Percentiles rank a stretch among this genome's conserved stretches.
These are phyloP conservation scores for Nannospalax galili DNA, from an alignment of 2,113 vertebrate genomes.

Conservation along the genomic window DNA sequence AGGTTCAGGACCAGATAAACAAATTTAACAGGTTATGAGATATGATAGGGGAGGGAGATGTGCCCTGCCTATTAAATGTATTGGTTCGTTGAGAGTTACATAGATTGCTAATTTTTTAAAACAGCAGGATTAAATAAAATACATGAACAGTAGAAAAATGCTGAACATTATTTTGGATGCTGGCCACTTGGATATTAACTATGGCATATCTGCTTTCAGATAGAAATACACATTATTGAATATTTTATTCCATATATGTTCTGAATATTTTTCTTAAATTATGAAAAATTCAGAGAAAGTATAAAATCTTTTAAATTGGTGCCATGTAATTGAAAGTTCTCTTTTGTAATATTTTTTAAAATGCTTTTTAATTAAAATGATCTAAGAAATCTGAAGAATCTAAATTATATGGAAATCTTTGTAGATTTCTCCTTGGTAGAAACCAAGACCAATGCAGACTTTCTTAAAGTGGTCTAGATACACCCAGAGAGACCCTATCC, in stretches of 20 bases:
- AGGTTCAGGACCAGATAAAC: constrained; percentile 30
- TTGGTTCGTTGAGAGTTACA: constrained; percentile 14
- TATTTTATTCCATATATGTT: constrained; percentile 41
- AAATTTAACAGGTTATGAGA: constrained; percentile 55
- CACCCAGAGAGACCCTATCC: background rate
- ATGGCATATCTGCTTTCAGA: constrained; percentile 63
- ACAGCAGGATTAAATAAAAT: constrained; percentile 55
- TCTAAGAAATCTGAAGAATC: constrained; percentile 50
- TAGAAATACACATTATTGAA: constrained; percentile 39
- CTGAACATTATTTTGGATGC: constrained; percentile 69
- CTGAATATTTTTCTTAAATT: constrained; percentile 51
- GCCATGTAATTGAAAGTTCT: background rate
- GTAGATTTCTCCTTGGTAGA: constrained; percentile 19
- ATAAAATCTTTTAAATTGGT: constrained; percentile 52
- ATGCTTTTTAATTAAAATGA: constrained; percentile 57
- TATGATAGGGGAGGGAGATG: background rate
- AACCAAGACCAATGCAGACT: background rate
- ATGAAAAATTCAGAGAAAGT: constrained; percentile 12
- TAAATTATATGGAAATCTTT: constrained; percentile 47
- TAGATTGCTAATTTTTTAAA: constrained; percentile 56
- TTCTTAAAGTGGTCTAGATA: background rate
- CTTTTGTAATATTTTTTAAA: constrained; percentile 31
- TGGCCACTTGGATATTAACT: constrained; percentile 65
- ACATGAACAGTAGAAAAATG: constrained; percentile 54
- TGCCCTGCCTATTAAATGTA: constrained; percentile 43